Percentiles rank a stretch among this genome's conserved stretches.
Evolutionary conservation across 2,888 invertebrate genomes (phyloP).

Genomic region (Temnothorax rugatulus): DNA sequence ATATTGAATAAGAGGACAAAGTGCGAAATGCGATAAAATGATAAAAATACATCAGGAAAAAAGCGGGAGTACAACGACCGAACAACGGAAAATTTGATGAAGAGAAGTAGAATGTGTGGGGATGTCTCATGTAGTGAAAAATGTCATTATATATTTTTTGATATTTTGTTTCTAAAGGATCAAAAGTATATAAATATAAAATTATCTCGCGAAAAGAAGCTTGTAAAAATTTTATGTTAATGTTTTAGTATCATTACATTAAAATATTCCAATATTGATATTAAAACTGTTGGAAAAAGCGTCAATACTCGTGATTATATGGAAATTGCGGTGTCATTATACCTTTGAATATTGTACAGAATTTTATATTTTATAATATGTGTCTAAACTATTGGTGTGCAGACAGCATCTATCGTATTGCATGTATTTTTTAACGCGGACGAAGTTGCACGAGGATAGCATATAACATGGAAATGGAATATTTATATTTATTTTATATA

Average conservation of each 20-base stretch:
- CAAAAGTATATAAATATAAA: neutral
- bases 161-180: neutral
- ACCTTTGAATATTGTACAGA: constrained; percentile 12
- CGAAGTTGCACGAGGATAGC: constrained; percentile 3
- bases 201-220: neutral
- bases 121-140: neutral
- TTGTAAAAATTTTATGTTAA: neutral
- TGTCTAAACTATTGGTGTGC: neutral
- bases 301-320: neutral
- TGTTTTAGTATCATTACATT: neutral
- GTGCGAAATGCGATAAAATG: constrained; percentile 5
- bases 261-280: constrained; percentile 22
- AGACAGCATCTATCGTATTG: neutral
- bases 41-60: constrained; percentile 11
- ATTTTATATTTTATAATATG: constrained; percentile 23
- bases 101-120: neutral
- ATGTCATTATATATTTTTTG: neutral
- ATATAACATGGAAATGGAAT: constrained; percentile 52
- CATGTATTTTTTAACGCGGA: constrained; percentile 36
- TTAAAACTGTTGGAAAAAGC: neutral
- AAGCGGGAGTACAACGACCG: neutral
- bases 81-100: neutral
- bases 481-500: constrained; percentile 45
- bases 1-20: constrained; percentile 8
- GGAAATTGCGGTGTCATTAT: neutral